A percentile compares a stretch with the other conserved stretches of the same genome.
phyloP scores from a whole-genome alignment of 2,888 invertebrate species.

The Caenorhabditis sp. region DNA sequence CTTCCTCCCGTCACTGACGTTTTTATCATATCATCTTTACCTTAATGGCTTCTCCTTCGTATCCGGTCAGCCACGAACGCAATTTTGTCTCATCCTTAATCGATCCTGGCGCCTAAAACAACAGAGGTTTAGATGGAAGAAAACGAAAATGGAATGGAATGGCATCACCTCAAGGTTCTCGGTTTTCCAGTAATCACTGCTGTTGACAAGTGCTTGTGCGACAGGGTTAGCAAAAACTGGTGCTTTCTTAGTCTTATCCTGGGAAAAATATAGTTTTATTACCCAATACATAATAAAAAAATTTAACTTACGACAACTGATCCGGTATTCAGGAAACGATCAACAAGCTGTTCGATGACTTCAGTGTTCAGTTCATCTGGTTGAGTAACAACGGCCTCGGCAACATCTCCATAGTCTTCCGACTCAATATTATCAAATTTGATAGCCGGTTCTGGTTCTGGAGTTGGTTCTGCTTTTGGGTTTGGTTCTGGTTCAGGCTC shows the following conservation, averaged over 20 bases:
- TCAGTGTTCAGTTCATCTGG: constrained; percentile 81
- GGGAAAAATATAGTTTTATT: no score
- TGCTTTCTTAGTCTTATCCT: constrained; percentile 61
- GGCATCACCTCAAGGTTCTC: constrained; percentile 71
- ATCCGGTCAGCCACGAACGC: constrained; percentile 79
- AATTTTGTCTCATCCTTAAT: constrained; percentile 72
- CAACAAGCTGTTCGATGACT: constrained; percentile 79
- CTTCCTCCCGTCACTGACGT: constrained; percentile 50
- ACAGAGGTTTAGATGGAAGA: neutral
- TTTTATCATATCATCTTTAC: constrained; percentile 67
- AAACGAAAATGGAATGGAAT: constrained; percentile 23
- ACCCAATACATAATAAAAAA: neutral
- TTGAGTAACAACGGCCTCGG: constrained; percentile 67
- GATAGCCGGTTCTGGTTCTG: constrained; percentile 76
- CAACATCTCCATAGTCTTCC: constrained; percentile 78
- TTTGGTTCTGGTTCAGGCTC: constrained; percentile 67
- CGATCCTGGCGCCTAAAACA: constrained; percentile 65
- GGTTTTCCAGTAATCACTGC: constrained; percentile 79
- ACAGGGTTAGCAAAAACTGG: constrained; percentile 74
- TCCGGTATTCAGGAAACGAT: constrained; percentile 81
- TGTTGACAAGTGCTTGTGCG: constrained; percentile 78
- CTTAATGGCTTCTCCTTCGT: constrained; percentile 79
- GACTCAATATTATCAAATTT: constrained; percentile 77
- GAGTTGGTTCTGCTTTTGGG: constrained; percentile 59
- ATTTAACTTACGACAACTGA: constrained; percentile 53